Evolutionary conservation across 1,140 invertebrate genomes (phyloP).

Genomic region (Acromyrmex charruanus): DNA sequence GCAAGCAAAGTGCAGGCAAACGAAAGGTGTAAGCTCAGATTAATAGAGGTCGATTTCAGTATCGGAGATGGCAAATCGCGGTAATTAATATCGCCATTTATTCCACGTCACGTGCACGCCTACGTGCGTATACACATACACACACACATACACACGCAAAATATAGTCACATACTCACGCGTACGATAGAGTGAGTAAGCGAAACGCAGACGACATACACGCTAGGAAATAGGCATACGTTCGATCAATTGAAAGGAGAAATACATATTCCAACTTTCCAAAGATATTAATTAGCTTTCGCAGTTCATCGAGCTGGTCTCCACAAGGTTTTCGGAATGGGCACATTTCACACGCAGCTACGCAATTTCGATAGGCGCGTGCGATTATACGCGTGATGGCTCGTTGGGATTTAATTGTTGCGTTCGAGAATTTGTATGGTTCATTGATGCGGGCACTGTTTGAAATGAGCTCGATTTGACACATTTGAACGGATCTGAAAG

Average conservation of each 20-base stretch:
- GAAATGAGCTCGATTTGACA: neutral
- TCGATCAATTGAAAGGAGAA: constrained; percentile 71
- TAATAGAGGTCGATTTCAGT: constrained; percentile 72
- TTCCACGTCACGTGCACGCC: constrained; percentile 71
- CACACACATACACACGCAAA: neutral
- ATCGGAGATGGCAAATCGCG: constrained; percentile 73
- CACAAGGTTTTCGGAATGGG: constrained; percentile 35
- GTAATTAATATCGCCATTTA: constrained; percentile 80
- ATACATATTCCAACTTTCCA: constrained; percentile 56
- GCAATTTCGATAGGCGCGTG: constrained; percentile 37
- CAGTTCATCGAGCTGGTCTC: constrained; percentile 70
- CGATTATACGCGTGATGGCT: constrained; percentile 34
- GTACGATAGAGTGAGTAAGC: neutral
- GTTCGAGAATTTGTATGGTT: constrained; percentile 26
- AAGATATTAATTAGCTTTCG: constrained; percentile 78
- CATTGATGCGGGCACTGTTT: constrained; percentile 33
- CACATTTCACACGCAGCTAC: constrained; percentile 50
- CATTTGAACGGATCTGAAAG: constrained; percentile 7
- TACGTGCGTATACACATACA: neutral
- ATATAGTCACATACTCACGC: neutral
- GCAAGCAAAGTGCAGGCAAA: constrained; percentile 27
- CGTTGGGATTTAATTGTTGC: constrained; percentile 52
- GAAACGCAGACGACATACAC: constrained; percentile 29
- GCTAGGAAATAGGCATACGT: constrained; percentile 41
- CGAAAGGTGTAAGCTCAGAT: constrained; percentile 65